Evolutionary conservation across 37 sponge, comb jelly and placozoan genomes (phyloP).

Genomic region (Ephydatia muelleri): DNA sequence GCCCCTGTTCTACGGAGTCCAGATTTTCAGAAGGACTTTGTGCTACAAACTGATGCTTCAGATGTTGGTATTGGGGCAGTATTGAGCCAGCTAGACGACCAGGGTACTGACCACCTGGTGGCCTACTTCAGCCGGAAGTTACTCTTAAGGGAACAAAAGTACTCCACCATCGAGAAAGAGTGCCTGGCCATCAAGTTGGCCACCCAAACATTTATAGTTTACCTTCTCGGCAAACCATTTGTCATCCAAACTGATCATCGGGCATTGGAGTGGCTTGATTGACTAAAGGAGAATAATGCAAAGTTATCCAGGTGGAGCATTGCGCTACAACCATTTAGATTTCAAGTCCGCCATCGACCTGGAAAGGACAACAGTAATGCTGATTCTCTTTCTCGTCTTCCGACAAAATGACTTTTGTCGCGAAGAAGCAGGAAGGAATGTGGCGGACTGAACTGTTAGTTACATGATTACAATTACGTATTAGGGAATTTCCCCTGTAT

Average conservation of each 20-base stretch:
- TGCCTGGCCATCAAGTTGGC: too few relatives aligned
- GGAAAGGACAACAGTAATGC: constrained; percentile 33
- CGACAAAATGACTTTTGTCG: not conserved
- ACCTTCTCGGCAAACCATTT: not conserved
- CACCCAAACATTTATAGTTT: constrained; percentile 21
- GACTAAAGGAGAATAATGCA: constrained; percentile 34
- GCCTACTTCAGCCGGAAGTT: constrained; percentile 51
- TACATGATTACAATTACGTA: not conserved
- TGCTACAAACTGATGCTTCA: constrained; percentile 57
- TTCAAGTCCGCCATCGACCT: not conserved
- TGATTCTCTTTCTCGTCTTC: constrained; percentile 34
- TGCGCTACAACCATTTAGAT: constrained; percentile 21
- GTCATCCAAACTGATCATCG: constrained; percentile 55
- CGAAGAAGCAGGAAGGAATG: not conserved
- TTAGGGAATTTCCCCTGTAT: not conserved
- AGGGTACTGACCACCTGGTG: constrained; percentile 43
- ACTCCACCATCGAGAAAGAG: constrained; percentile 42
- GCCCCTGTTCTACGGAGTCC: constrained; percentile 37
- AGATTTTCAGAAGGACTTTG: constrained; percentile 11
- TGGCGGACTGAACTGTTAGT: not conserved
- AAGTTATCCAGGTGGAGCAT: constrained; percentile 38
- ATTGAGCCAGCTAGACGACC: constrained; percentile 44
- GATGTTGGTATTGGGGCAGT: constrained; percentile 53
- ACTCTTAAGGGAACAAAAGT: constrained; percentile 28
- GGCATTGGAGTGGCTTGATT: constrained; percentile 44